A percentile compares a stretch with the other conserved stretches of the same genome.
Conservation (phyloP, 2,888 invertebrate genomes). For the Loripinus fragilis region DNA sequence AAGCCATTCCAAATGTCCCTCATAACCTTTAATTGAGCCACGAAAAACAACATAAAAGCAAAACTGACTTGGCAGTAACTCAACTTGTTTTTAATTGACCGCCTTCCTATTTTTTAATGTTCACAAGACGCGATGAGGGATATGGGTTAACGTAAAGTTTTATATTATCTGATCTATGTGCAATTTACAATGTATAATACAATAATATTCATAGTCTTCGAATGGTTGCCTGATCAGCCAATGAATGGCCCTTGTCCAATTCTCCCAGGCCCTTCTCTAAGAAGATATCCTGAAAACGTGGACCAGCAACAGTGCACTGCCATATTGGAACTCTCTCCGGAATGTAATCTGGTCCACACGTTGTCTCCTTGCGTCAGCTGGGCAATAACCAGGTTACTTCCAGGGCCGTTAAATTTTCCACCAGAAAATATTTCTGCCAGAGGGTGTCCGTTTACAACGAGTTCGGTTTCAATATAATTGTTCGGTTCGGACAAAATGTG, state of each 20-base stretch:
- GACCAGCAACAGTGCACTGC: conserved; percentile 53
- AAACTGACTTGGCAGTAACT: too few species aligned
- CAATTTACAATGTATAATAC: too few species aligned
- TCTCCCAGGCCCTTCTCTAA: background rate
- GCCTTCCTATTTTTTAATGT: too few species aligned
- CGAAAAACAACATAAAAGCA: too few species aligned
- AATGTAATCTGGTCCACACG: conserved; percentile 56
- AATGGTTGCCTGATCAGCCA: too few species aligned
- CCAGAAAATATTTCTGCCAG: conserved; percentile 41
- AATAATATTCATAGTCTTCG: too few species aligned
- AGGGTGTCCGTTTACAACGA: conserved; percentile 34
- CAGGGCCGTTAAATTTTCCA: conserved; percentile 32
- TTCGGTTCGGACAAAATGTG: conserved; percentile 42
- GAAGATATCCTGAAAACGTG: conserved; percentile 46
- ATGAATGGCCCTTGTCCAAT: background rate
- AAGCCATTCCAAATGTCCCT: too few species aligned
- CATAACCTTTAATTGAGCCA: too few species aligned
- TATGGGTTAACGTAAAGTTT: too few species aligned
- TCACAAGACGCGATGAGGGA: too few species aligned
- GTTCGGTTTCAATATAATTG: conserved; percentile 45
- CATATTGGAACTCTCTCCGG: conserved; percentile 34
- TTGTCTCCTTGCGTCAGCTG: conserved; percentile 41
- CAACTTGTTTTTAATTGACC: too few species aligned
- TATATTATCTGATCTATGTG: too few species aligned
- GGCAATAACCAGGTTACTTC: conserved; percentile 51